Percentiles rank a stretch among this genome's conserved stretches.
Evolutionary conservation across 2,797 vertebrate genomes (phyloP).

Genomic region (Urophycis tenuis): DNA sequence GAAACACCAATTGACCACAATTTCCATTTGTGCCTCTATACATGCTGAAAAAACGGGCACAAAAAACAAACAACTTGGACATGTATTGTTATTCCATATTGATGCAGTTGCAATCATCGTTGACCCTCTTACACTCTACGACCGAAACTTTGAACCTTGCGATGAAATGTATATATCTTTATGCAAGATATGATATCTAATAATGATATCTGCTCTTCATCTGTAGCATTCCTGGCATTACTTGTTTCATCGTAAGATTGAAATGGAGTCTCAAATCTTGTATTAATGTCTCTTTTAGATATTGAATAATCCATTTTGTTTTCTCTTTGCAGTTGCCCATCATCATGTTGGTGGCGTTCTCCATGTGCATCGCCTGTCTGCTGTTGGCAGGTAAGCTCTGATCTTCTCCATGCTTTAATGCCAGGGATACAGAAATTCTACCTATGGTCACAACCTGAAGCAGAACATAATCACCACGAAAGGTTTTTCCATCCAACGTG

Average conservation of each 20-base stretch:
- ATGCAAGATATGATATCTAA: no score
- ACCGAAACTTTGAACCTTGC: neutral
- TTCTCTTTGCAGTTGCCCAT: conserved; percentile 79
- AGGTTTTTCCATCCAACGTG: no score
- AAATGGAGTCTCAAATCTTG: neutral
- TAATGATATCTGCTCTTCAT: neutral
- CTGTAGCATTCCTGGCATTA: neutral
- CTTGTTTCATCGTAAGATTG: neutral
- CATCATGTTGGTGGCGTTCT: conserved; percentile 96
- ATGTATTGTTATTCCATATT: neutral
- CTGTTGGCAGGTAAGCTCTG: conserved; percentile 89
- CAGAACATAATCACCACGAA: no score
- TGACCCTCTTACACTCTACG: neutral
- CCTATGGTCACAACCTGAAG: no score
- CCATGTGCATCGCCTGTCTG: conserved; percentile 96
- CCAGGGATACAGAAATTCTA: neutral
- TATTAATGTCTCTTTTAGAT: neutral
- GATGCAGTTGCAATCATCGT: neutral
- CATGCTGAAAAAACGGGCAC: neutral
- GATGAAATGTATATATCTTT: no score
- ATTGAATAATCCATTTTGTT: conserved; percentile 1
- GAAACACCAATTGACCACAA: neutral
- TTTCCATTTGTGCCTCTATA: no score
- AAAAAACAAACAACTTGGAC: neutral
- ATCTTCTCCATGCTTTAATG: neutral